Evolutionary conservation across 30 jellyfish, hydroid and myxozoan species (phyloP).

Genomic region (Cassiopea xamachana): DNA sequence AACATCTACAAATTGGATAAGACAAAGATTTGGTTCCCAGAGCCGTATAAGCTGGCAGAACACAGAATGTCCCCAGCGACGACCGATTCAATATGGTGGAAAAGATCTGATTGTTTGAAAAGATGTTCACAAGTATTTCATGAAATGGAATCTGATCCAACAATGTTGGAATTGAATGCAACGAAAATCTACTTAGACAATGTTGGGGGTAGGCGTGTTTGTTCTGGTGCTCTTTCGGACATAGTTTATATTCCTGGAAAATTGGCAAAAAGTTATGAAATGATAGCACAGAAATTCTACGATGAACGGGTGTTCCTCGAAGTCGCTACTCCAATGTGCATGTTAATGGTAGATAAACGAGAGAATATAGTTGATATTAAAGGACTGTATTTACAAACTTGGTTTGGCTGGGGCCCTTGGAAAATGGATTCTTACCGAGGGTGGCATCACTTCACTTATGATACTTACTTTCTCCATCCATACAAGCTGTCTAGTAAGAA

Average conservation of each 20-base stretch:
- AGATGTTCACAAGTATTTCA: slow-evolving; percentile 22
- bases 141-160: neutral
- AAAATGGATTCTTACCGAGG: slow-evolving; percentile 7
- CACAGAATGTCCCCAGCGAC: neutral
- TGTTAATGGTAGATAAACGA: slow-evolving; percentile 22
- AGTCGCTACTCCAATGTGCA: slow-evolving; percentile 39
- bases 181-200: too few relatives aligned
- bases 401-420: slow-evolving; percentile 29
- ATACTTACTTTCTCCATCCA: slow-evolving; percentile 45
- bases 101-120: slow-evolving; percentile 11
- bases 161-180: neutral
- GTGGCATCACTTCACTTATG: slow-evolving; percentile 27
- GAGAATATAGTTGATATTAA: neutral
- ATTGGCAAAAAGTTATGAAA: too few relatives aligned
- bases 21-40: too few relatives aligned
- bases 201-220: too few relatives aligned
- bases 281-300: neutral
- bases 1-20: slow-evolving; percentile 29
- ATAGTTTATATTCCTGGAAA: slow-evolving; percentile 50
- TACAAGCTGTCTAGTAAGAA: slow-evolving; percentile 9
- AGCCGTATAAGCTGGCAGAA: too few relatives aligned
- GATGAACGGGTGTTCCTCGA: slow-evolving; percentile 41
- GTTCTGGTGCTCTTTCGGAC: slow-evolving; percentile 34
- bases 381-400: slow-evolving; percentile 8
- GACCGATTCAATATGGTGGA: slow-evolving; percentile 16